Conservation (phyloP, 2,113 vertebrate species). For the Mesembrinibis cayennensis region DNA sequence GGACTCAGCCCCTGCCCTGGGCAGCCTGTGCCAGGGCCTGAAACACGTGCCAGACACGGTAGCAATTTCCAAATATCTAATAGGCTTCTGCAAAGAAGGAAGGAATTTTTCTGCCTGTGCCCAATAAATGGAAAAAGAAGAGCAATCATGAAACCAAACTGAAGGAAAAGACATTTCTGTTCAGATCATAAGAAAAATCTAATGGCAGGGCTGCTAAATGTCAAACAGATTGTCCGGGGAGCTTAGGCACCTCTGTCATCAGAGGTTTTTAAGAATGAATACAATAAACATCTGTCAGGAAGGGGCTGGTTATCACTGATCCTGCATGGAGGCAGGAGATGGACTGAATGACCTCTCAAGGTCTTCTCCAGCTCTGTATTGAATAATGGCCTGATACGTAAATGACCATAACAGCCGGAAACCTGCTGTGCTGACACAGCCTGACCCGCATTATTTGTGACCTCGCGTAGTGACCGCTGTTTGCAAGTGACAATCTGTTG, state of each 20-base stretch:
- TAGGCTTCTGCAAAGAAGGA: background rate
- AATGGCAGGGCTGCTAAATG: background rate
- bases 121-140: background rate
- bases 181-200: background rate
- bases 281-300: background rate
- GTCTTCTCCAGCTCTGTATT: slow-evolving; percentile 1
- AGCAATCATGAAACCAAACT: background rate
- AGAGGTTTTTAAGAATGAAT: background rate
- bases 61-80: background rate
- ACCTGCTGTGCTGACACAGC: slow-evolving; percentile 17
- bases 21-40: no score
- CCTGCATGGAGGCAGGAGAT: background rate
- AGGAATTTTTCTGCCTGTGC: background rate
- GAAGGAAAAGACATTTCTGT: background rate
- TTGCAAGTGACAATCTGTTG: background rate
- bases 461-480: accelerated
- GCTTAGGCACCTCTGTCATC: background rate
- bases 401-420: background rate
- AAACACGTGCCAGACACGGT: background rate
- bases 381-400: background rate
- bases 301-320: background rate
- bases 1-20: no score
- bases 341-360: slow-evolving; percentile 26
- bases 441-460: background rate
- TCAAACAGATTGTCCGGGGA: background rate